Conservation (phyloP, 2,797 vertebrate genomes). For the Fundulus diaphanus region DNA sequence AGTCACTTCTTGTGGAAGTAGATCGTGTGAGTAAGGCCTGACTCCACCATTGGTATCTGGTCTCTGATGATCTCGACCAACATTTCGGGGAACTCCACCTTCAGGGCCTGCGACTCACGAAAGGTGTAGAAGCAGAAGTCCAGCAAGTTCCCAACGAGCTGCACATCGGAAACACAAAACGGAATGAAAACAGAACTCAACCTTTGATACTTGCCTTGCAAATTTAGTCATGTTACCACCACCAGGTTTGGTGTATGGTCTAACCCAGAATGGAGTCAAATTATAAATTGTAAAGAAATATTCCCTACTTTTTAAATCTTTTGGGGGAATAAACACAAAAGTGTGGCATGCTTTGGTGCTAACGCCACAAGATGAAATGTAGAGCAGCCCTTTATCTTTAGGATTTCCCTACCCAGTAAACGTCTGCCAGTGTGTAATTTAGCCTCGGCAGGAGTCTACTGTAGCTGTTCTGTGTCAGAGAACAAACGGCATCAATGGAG, state of each 20-base stretch:
- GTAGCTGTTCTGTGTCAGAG: background rate
- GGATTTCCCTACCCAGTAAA: background rate
- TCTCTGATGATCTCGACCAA: constrained; percentile 99
- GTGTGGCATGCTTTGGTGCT: background rate
- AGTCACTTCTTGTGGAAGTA: constrained; percentile 99
- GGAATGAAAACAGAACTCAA: constrained; percentile 9
- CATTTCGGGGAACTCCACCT: constrained; percentile 99
- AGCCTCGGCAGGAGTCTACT: background rate
- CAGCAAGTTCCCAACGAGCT: constrained; percentile 95
- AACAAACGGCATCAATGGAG: background rate
- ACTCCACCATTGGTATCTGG: constrained; percentile 99
- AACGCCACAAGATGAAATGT: background rate
- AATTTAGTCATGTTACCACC: background rate
- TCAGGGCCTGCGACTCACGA: constrained; percentile 97
- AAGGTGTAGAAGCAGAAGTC: constrained; percentile 99
- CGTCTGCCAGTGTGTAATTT: background rate
- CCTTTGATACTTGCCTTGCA: background rate
- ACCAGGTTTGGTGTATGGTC: background rate
- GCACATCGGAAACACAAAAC: constrained; percentile 50
- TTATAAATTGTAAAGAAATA: background rate
- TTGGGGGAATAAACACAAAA: background rate
- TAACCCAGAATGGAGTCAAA: background rate
- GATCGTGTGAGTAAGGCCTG: constrained; percentile 95
- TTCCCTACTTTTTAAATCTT: background rate
- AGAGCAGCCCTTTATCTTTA: background rate